These are phyloP conservation scores for Pluvialis apricaria DNA, from an alignment of 2,113 vertebrate genomes.

Conservation along the genomic window DNA sequence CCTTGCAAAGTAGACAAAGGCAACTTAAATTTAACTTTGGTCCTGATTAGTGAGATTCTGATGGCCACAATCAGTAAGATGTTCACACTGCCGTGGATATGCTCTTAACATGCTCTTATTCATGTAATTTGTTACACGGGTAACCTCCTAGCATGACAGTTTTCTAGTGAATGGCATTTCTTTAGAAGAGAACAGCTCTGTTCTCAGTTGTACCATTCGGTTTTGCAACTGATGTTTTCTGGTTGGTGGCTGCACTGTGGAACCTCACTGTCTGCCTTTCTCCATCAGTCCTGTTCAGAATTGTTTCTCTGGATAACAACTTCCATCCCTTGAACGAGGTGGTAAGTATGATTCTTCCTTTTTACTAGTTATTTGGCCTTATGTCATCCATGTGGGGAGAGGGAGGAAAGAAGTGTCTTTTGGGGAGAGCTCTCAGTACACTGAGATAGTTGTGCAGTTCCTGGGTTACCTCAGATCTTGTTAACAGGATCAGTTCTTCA, in stretches of 20 bases:
- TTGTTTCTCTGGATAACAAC: slow-evolving; percentile 70
- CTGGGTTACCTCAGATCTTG: neutral
- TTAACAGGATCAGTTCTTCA: neutral
- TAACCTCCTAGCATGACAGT: neutral
- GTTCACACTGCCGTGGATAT: neutral
- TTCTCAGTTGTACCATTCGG: neutral
- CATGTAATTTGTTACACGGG: neutral
- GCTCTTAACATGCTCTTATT: neutral
- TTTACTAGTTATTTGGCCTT: neutral
- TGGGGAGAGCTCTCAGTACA: neutral
- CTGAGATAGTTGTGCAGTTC: neutral
- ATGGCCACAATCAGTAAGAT: neutral
- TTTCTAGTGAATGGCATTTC: neutral
- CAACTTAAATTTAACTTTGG: neutral
- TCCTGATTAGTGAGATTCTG: neutral
- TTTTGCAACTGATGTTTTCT: neutral
- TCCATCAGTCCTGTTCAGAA: slow-evolving; percentile 70
- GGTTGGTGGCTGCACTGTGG: neutral
- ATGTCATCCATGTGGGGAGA: neutral
- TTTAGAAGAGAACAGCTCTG: neutral
- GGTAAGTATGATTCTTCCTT: slow-evolving; percentile 53
- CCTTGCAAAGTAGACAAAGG: neutral
- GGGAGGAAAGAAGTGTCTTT: neutral
- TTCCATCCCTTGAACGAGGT: slow-evolving; percentile 62
- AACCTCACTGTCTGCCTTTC: slow-evolving; percentile 2